Evolutionary conservation across 1,140 invertebrate genomes (phyloP), one percentile per base, ranked within the genome.

Genomic region (Muscidifurax raptorellus): DNA sequence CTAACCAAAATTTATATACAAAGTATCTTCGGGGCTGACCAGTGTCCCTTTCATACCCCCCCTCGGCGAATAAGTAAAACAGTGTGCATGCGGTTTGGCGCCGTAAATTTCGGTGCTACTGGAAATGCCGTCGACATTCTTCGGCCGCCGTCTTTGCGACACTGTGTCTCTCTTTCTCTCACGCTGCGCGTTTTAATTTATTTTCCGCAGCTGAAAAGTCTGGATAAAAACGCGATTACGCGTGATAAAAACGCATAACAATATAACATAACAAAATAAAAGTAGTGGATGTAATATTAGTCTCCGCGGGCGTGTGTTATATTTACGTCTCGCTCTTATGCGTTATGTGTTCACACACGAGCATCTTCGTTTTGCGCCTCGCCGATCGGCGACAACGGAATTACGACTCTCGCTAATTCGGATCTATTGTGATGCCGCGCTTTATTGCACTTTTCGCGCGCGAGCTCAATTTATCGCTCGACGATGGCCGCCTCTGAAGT

Each of bases 1-100:
- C 84, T 86, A 80, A 89, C 90, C 90, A 90, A 91, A 92, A 92
- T 92, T 92, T 92, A 92, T 92, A 91, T 91, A 92, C 91, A 91
- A 91, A 92, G 90, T 92, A 91, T 92, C 91, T 89, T 91, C 40
- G 88, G 75, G 12, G 44, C 36, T 67, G 88, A 88, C 87, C 89
- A 87, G 88, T 9, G 6, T 87, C 83, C 82, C 85, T 69, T 82
- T 82, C 78, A 77, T 15, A 1, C 28, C 5, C 25, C n/a, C 78
- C 7, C 18, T 69, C 40, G 18, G 27, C 88, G 89, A 90, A 89
- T 90, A 90, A 91, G 91, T 92, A 90, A 90, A 91, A 91, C 90
- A 87, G 90, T 88, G 90, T 83, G 82, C 84, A 72, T 90, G 91
- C 87, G 91, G 90, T 91, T 89, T 87, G 84, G 84, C 86, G 85